A percentile compares a stretch with the other conserved stretches of the same genome.
Evolutionary conservation across 2,113 vertebrate species (phyloP).

Genomic region (Sylvia atricapilla): DNA sequence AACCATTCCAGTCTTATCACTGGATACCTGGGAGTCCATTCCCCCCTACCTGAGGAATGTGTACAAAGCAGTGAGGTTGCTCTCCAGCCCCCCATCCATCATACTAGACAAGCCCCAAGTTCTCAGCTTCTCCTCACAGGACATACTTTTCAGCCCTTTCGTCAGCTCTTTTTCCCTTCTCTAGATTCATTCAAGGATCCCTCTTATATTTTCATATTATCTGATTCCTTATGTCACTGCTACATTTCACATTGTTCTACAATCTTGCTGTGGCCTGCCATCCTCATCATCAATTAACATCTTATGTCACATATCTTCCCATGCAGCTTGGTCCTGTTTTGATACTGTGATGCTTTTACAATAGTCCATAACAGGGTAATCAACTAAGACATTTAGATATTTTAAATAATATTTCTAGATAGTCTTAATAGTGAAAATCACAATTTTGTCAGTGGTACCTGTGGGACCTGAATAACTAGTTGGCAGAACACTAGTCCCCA

Average conservation of each 20-base stretch:
- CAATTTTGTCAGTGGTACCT: neutral
- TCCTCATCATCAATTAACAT: rapidly evolving
- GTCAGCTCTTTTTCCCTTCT: neutral
- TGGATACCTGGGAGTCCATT: too few relatives aligned
- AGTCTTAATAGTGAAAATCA: neutral
- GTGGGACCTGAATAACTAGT: neutral
- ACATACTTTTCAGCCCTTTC: neutral
- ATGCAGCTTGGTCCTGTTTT: neutral
- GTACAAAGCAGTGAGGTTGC: rapidly evolving
- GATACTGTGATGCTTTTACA: neutral
- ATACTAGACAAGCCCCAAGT: neutral
- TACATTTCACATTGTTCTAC: neutral
- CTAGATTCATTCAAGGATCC: neutral
- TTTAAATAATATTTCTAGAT: neutral
- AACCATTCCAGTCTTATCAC: neutral
- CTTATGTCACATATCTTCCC: neutral
- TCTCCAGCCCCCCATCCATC: neutral
- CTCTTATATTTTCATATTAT: neutral
- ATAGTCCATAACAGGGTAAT: neutral
- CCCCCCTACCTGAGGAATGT: neutral
- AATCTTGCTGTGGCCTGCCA: neutral
- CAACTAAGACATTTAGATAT: neutral
- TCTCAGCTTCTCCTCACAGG: neutral
- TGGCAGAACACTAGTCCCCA: neutral
- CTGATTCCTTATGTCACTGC: neutral